Evolutionary conservation across 2,113 vertebrate species (phyloP).

Genomic region (Vidua macroura): DNA sequence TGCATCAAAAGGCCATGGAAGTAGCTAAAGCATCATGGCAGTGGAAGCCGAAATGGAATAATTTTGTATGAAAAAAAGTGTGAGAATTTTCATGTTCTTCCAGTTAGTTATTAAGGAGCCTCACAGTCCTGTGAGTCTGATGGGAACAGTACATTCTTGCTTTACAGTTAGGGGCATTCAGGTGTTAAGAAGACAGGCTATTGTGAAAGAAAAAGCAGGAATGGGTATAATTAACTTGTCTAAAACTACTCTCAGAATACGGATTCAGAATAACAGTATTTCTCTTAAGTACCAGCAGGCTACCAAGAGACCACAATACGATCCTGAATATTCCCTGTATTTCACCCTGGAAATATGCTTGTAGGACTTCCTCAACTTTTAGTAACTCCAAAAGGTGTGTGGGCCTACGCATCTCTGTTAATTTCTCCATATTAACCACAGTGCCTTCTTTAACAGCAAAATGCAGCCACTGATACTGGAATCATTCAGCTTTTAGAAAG

Average conservation of each 20-base stretch:
- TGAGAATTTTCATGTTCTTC: not conserved
- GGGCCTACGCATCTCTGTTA: rapidly evolving
- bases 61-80: not conserved
- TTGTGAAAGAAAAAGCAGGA: not conserved
- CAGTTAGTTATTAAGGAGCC: not conserved
- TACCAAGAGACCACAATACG: not conserved
- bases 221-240: not conserved
- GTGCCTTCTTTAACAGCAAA: not conserved
- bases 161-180: not conserved
- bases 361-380: not conserved
- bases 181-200: not conserved
- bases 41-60: not conserved
- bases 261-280: not conserved
- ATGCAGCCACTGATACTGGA: not conserved
- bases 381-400: not conserved
- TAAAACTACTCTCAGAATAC: not conserved
- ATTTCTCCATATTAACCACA: rapidly evolving
- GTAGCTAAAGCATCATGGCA: not conserved
- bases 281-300: not conserved
- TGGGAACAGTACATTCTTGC: not conserved
- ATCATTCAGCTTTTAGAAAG: not conserved
- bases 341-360: not conserved
- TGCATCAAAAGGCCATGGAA: not conserved
- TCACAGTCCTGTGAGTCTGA: not conserved
- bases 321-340: not conserved